These are phyloP conservation scores for Agonopterix alstromeriana DNA, from an alignment of 2,888 invertebrate genomes.

Conservation along the genomic window DNA sequence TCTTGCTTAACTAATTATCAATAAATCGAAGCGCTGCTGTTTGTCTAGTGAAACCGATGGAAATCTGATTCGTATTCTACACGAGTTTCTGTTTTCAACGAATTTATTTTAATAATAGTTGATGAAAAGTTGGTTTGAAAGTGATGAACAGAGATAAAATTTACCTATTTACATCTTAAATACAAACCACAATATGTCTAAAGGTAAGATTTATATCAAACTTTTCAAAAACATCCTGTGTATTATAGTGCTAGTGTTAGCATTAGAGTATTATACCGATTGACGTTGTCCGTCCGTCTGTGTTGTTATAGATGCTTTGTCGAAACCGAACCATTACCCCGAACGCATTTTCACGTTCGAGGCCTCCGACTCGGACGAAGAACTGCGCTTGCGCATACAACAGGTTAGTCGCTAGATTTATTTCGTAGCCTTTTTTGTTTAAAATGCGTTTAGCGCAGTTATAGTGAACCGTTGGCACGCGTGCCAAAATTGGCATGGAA, in stretches of 20 bases:
- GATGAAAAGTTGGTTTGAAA: no score
- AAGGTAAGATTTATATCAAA: not conserved
- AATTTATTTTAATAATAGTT: no score
- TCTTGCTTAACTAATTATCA: no score
- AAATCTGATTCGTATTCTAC: no score
- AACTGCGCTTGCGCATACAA: conserved; percentile 70
- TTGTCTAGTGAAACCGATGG: no score
- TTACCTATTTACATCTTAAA: no score
- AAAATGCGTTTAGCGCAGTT: not conserved
- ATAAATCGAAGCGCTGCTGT: no score
- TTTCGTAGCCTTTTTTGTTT: not conserved
- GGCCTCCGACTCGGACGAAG: conserved; percentile 67
- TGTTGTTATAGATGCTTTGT: conserved; percentile 77
- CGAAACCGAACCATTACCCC: conserved; percentile 72
- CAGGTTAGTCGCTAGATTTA: conserved; percentile 45
- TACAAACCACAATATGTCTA: not conserved
- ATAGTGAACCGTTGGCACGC: no score
- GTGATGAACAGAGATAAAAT: no score
- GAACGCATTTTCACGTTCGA: conserved; percentile 73
- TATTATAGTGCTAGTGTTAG: not conserved
- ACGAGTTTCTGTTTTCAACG: no score
- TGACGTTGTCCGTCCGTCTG: conserved; percentile 68
- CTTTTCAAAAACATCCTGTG: not conserved
- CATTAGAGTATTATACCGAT: conserved; percentile 11
- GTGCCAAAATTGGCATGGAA: no score